Evolutionary conservation across 2,113 vertebrate genomes (phyloP).

Genomic region (Myrmecobius fasciatus): DNA sequence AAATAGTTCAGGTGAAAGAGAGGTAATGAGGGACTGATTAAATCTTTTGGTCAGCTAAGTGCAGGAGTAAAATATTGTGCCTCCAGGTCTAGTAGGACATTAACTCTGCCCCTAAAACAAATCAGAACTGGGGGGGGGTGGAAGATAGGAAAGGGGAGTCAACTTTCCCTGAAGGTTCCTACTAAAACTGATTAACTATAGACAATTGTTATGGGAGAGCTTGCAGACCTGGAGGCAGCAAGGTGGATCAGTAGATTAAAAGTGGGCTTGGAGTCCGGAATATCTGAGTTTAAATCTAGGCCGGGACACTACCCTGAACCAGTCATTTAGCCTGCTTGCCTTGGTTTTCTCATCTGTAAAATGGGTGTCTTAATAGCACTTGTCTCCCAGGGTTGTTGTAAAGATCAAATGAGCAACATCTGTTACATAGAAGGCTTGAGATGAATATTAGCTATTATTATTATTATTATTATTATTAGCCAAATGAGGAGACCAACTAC

Average conservation of each 20-base stretch:
- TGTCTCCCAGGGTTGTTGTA: background rate
- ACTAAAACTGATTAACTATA: background rate
- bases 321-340: background rate
- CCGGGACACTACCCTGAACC: background rate
- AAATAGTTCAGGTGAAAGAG: too few relatives aligned
- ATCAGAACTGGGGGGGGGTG: too few relatives aligned
- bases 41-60: too few relatives aligned
- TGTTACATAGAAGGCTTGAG: background rate
- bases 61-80: too few relatives aligned
- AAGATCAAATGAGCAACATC: background rate
- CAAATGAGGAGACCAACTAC: background rate
- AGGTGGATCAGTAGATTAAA: background rate
- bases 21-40: too few relatives aligned
- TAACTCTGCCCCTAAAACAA: too few relatives aligned
- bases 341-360: background rate
- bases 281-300: background rate
- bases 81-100: too few relatives aligned
- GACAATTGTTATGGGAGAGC: background rate
- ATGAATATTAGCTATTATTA: background rate
- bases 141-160: too few relatives aligned
- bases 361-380: background rate
- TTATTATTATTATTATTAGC: background rate
- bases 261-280: background rate
- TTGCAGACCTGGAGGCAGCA: background rate
- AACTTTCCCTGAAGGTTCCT: background rate